Evolutionary conservation across 1,140 invertebrate genomes (phyloP).

Genomic region (Matsumurasca onukii): DNA sequence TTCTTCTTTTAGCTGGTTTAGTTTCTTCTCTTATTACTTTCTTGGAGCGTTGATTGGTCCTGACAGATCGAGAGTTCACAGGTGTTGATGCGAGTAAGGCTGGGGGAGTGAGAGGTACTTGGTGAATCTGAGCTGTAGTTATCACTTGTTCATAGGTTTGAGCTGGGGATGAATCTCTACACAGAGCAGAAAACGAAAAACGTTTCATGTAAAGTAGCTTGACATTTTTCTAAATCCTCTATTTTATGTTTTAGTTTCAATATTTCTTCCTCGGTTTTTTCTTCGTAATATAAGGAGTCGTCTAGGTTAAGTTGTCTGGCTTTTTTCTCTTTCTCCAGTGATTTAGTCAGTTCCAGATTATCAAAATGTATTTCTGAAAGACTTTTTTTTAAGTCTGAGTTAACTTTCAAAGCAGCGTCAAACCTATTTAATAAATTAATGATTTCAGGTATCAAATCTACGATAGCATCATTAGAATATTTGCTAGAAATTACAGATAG

Average conservation of each 20-base stretch:
- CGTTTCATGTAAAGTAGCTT: neutral
- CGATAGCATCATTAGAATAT: conserved; percentile 10
- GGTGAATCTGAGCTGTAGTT: neutral
- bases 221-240: too few relatives aligned
- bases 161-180: neutral
- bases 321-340: conserved; percentile 11
- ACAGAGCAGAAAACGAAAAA: neutral
- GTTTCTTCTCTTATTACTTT: neutral
- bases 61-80: neutral
- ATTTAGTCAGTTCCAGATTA: neutral
- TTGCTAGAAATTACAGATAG: conserved; percentile 17
- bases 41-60: neutral
- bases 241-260: neutral
- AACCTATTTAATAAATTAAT: conserved; percentile 1
- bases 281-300: neutral
- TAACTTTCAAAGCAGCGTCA: neutral
- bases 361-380: neutral
- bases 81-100: neutral
- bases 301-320: neutral
- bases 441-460: neutral
- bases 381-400: conserved; percentile 18
- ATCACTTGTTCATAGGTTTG: neutral
- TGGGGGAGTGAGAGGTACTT: neutral
- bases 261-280: conserved; percentile 1
- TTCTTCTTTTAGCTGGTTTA: neutral